Conservation (phyloP, 2,113 vertebrate species). For the Saccopteryx leptura region DNA sequence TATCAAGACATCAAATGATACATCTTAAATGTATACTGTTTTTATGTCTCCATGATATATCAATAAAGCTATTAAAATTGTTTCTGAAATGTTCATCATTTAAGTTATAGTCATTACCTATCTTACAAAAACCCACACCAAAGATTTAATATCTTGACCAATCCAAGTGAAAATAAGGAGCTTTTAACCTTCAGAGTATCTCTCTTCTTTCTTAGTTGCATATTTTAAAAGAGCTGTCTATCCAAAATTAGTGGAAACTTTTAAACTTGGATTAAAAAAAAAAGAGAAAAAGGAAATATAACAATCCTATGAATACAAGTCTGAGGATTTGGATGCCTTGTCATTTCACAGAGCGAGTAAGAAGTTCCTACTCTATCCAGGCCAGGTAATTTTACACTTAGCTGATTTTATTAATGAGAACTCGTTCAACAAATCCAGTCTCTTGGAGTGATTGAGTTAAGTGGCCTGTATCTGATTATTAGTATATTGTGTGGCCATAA, state of each 20-base stretch:
- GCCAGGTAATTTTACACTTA: neutral
- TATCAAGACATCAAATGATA: neutral
- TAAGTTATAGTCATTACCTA: slow-evolving; percentile 34
- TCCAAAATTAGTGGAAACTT: slow-evolving; percentile 27
- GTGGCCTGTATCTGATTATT: neutral
- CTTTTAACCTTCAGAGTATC: neutral
- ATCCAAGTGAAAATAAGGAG: slow-evolving; percentile 21
- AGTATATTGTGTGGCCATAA: neutral
- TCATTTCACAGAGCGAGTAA: neutral
- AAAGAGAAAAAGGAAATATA: neutral
- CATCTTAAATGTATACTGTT: neutral
- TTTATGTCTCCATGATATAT: neutral
- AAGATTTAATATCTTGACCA: slow-evolving; percentile 9
- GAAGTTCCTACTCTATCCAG: neutral
- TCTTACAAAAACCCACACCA: neutral
- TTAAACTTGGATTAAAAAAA: slow-evolving; percentile 14
- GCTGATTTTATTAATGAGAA: neutral
- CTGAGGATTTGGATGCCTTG: neutral
- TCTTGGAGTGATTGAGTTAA: neutral
- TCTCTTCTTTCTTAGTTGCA: slow-evolving; percentile 15
- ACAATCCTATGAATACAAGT: neutral
- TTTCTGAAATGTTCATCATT: neutral
- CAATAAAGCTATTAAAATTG: neutral
- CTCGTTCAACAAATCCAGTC: neutral
- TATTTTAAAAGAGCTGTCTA: neutral